These are phyloP conservation scores for Neodiprion pinetum DNA, from an alignment of 1,140 invertebrate species.

Conservation along the genomic window DNA sequence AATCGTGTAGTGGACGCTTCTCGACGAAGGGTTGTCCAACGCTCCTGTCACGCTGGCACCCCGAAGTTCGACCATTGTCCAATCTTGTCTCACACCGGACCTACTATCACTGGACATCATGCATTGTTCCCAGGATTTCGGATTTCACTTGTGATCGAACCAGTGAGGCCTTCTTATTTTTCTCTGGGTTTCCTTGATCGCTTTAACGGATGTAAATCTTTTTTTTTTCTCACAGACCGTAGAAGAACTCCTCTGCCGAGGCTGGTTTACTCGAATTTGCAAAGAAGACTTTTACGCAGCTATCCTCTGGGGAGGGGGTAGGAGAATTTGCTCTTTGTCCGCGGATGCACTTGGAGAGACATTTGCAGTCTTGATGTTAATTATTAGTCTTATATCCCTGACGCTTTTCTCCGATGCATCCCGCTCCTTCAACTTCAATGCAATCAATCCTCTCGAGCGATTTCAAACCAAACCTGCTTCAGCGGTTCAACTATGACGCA, in stretches of 20 bases:
- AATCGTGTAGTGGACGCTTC: slow-evolving; percentile 63
- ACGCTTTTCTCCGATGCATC: no score
- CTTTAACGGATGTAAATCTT: background rate
- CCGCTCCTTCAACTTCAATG: no score
- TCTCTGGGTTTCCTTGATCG: background rate
- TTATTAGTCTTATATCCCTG: no score
- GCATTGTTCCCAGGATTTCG: slow-evolving; percentile 33
- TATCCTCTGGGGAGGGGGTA: background rate
- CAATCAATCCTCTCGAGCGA: no score
- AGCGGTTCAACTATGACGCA: no score
- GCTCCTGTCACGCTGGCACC: slow-evolving; percentile 49
- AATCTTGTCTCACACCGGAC: slow-evolving; percentile 37
- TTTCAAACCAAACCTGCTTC: no score
- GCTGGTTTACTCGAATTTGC: background rate
- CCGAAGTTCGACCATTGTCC: slow-evolving; percentile 54
- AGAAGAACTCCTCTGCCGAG: background rate
- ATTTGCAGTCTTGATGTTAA: background rate
- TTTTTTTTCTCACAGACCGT: background rate
- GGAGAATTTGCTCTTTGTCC: background rate
- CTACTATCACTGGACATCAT: slow-evolving; percentile 34
- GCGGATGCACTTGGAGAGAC: background rate
- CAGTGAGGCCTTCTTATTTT: background rate
- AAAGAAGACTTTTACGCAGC: background rate
- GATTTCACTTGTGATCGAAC: slow-evolving; percentile 13
- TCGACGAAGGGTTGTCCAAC: slow-evolving; percentile 44